These are phyloP conservation scores for Lanistes nyassanus DNA, from an alignment of 1,140 invertebrate species.

Conservation along the genomic window DNA sequence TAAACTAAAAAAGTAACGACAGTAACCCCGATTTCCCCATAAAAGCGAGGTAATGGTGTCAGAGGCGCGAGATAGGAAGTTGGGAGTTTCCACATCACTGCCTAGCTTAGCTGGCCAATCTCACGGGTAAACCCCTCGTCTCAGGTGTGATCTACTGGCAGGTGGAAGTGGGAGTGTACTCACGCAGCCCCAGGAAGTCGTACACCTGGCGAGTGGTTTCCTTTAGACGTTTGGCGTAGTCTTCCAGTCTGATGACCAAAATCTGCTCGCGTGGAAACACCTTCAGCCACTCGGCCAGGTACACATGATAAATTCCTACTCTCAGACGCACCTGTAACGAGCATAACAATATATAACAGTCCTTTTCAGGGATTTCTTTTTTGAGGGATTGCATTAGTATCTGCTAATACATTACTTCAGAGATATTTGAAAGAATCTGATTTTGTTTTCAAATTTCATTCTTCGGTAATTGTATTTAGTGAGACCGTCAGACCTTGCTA, in stretches of 20 bases:
- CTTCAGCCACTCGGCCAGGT: constrained; percentile 49
- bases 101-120: too few species aligned
- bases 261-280: constrained; percentile 48
- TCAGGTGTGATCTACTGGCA: background rate
- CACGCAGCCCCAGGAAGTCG: constrained; percentile 68
- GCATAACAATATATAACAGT: constrained; percentile 9
- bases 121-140: too few species aligned
- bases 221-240: constrained; percentile 83
- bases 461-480: too few species aligned
- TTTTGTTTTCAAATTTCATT: too few species aligned
- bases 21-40: background rate
- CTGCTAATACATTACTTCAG: too few species aligned
- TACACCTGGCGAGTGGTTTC: constrained; percentile 80
- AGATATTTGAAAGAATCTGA: too few species aligned
- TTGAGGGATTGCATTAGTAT: too few species aligned
- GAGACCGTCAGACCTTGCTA: too few species aligned
- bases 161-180: constrained; percentile 22
- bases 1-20: background rate
- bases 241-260: constrained; percentile 81
- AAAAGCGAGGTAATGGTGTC: background rate
- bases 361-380: too few species aligned
- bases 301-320: constrained; percentile 50
- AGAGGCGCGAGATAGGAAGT: background rate
- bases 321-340: constrained; percentile 46
- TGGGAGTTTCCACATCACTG: too few species aligned